Evolutionary conservation across 2,113 vertebrate genomes (phyloP).

Genomic region (Muntiacus muntjak): DNA sequence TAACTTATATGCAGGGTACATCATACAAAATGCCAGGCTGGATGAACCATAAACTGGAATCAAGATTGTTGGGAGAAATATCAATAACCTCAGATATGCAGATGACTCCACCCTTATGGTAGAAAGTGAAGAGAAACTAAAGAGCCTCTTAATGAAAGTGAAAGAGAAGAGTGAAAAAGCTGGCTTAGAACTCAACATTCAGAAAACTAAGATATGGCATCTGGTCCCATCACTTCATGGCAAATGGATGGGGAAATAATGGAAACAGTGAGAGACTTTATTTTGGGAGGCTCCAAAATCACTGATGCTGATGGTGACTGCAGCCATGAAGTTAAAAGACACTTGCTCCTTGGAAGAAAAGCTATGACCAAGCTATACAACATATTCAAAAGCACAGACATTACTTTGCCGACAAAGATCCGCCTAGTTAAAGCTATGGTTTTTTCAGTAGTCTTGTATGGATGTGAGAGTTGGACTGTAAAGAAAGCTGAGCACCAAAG

Average conservation of each 20-base stretch:
- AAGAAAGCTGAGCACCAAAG: background rate
- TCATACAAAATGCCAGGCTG: background rate
- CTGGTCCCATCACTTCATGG: background rate
- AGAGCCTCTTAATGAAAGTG: background rate
- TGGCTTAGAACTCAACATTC: background rate
- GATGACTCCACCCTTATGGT: background rate
- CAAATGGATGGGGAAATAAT: background rate
- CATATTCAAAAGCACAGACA: background rate
- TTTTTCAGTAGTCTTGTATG: background rate
- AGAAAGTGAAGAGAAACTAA: background rate
- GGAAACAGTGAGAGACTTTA: background rate
- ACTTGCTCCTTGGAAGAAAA: background rate
- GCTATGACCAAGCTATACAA: background rate
- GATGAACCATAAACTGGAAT: background rate
- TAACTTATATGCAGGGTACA: background rate
- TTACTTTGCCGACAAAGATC: background rate
- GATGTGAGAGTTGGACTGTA: background rate
- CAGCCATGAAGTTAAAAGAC: background rate
- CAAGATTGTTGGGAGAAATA: background rate
- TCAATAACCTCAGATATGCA: background rate
- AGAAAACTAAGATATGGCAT: background rate
- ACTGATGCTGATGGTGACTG: background rate
- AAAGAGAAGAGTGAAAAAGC: background rate
- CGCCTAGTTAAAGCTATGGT: background rate
- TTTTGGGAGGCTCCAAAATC: background rate